phyloP scores from a whole-genome alignment of 1,140 invertebrate species.

The Drosophila parabipectinata region DNA sequence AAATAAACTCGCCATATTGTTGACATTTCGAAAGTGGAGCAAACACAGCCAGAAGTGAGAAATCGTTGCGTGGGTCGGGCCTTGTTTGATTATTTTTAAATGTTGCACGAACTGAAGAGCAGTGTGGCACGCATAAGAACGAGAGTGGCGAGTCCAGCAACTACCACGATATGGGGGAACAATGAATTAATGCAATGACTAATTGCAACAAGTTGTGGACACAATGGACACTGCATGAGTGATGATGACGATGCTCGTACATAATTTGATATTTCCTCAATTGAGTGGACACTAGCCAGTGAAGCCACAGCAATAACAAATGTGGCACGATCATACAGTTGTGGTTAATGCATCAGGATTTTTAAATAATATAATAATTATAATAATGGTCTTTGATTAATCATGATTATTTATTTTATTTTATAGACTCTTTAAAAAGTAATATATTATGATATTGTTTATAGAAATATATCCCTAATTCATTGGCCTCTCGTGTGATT shows the following conservation, averaged over 20 bases:
- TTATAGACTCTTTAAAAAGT: no score
- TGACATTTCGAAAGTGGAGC: slow-evolving; percentile 73
- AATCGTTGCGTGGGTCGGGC: slow-evolving; percentile 70
- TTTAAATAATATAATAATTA: no score
- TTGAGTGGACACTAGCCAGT: slow-evolving; percentile 44
- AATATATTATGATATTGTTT: background rate
- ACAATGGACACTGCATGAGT: slow-evolving; percentile 35
- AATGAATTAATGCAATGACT: slow-evolving; percentile 50
- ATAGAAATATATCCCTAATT: background rate
- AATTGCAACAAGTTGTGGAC: slow-evolving; percentile 62
- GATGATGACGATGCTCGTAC: slow-evolving; percentile 39
- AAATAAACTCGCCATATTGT: slow-evolving; percentile 49
- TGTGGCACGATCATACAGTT: slow-evolving; percentile 17
- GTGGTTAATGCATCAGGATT: slow-evolving; percentile 2
- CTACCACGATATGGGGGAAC: background rate
- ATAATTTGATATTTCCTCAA: slow-evolving; percentile 81
- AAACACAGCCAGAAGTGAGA: slow-evolving; percentile 22
- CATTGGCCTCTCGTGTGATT: slow-evolving; percentile 12
- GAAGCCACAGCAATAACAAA: background rate
- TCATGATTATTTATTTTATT: no score
- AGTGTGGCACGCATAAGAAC: background rate
- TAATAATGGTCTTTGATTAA: no score
- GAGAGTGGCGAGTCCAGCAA: slow-evolving; percentile 6
- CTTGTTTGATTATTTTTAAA: slow-evolving; percentile 56
- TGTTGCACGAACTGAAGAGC: background rate